A percentile compares a stretch with the other conserved stretches of the same genome.
Evolutionary conservation across 2,113 vertebrate species (phyloP).

Genomic region (Pagrus major): DNA sequence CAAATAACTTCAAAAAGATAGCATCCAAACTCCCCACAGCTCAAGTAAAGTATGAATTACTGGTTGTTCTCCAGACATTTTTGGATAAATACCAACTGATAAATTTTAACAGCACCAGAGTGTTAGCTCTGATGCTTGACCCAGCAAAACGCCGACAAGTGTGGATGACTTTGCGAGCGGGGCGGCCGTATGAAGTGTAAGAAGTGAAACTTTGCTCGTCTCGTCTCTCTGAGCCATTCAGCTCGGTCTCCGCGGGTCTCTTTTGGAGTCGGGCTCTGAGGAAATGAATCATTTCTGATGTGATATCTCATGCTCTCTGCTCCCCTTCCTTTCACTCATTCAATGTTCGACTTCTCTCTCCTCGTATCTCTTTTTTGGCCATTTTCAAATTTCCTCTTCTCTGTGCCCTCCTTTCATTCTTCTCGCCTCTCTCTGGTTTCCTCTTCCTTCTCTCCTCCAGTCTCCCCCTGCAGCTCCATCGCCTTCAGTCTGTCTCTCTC

Average conservation of each 20-base stretch:
- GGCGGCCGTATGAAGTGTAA: neutral
- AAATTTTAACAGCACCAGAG: neutral
- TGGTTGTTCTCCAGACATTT: neutral
- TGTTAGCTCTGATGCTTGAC: neutral
- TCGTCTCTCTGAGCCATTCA: neutral
- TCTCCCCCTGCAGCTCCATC: slow-evolving; percentile 17
- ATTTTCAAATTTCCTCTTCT: slow-evolving; percentile 7
- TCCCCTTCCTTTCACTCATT: slow-evolving; percentile 6
- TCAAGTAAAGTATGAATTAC: neutral
- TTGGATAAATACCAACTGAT: neutral
- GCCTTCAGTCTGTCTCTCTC: slow-evolving; percentile 34
- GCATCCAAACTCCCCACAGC: neutral
- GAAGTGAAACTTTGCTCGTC: neutral
- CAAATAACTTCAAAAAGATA: neutral
- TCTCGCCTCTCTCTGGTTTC: neutral
- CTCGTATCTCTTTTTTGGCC: slow-evolving; percentile 9
- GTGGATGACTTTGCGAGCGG: neutral
- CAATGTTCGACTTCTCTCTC: neutral
- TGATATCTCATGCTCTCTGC: slow-evolving; percentile 23
- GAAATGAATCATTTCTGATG: slow-evolving; percentile 32
- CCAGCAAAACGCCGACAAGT: neutral
- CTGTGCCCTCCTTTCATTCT: slow-evolving; percentile 21
- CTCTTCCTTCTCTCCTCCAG: slow-evolving; percentile 3
- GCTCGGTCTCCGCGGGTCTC: neutral
- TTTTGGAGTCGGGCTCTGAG: slow-evolving; percentile 20